Evolutionary conservation across 1,140 invertebrate species (phyloP).

Genomic region (Cryptotermes secundus): DNA sequence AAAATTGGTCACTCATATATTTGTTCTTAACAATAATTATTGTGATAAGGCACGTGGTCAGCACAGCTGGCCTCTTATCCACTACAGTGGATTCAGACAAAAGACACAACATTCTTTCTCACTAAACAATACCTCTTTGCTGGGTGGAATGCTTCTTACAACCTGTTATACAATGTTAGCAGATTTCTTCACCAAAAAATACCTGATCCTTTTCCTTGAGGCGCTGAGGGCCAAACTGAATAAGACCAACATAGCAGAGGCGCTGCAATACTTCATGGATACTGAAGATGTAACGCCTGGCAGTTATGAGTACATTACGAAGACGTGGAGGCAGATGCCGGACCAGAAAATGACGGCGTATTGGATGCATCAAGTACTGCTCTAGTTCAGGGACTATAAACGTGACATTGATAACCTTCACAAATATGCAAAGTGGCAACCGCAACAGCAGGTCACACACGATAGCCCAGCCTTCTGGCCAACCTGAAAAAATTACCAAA

Average conservation of each 20-base stretch:
- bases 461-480: conserved; percentile 70
- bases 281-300: conserved; percentile 65
- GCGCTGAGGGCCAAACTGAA: conserved; percentile 68
- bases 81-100: no score
- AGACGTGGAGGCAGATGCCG: conserved; percentile 55
- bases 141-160: no score
- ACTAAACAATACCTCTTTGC: no score
- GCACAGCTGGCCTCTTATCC: no score
- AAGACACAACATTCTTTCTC: no score
- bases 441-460: conserved; percentile 70
- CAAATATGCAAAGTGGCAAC: conserved; percentile 70
- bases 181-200: conserved; percentile 17
- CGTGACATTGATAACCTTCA: conserved; percentile 63
- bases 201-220: conserved; percentile 68
- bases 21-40: no score
- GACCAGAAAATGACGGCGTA: conserved; percentile 64
- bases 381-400: conserved; percentile 60
- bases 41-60: no score
- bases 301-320: conserved; percentile 55
- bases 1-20: no score
- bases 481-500: conserved; percentile 41
- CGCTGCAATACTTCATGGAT: conserved; percentile 58
- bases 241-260: conserved; percentile 66
- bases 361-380: conserved; percentile 64
- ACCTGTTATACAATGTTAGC: not conserved